Evolutionary conservation across 2,888 invertebrate genomes (phyloP), one percentile per base, ranked within the genome.

Genomic region (Arge pagana): DNA sequence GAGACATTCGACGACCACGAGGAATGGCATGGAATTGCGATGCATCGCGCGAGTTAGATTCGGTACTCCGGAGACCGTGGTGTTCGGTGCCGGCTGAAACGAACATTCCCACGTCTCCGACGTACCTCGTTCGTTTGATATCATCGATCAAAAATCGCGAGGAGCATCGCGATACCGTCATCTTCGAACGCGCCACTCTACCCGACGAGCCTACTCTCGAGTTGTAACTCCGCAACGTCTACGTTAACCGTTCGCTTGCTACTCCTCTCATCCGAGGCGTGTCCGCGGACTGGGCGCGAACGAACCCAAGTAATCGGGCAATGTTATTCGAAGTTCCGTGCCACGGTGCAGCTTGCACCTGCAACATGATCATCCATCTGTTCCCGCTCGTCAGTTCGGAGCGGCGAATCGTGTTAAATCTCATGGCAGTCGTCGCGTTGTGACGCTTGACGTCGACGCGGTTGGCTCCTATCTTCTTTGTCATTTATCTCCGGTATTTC

Each of bases 101-200:
- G 51, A 40, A 53, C 23, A 31, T 21, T 33, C n/a, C 39, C 19
- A 26, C n/a, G 42, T 28, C 19, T 42, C 30, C 42, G 18, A 42
- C 19, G 21, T 33, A 33, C 64, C 64, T 63, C 63, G 63, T 65
- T 67, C 62, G 64, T 59, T 57, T 60, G 61, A 57, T 56, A 56
- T 58, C 59, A 55, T 57, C 53, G 58, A 31, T 30, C 33, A 43
- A 10, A 23, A 35, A 41, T 21, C 39, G 41, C 40, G 42, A 39
- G 23, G 48, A 39, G 43, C 48, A 49, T 53, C 54, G 50, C 54
- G 40, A 50, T 40, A 40, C 23, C 40, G 30, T 33, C 40, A 21
- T 40, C 41, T 33, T 48, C 48, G 16, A 28, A 18, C 11, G 23
- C 24, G 48, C 48, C 13, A 33, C 16, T 11, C 19, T 28, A 6